phyloP scores from a whole-genome alignment of 2,113 vertebrate genomes.

The Leptodactylus fuscus region DNA sequence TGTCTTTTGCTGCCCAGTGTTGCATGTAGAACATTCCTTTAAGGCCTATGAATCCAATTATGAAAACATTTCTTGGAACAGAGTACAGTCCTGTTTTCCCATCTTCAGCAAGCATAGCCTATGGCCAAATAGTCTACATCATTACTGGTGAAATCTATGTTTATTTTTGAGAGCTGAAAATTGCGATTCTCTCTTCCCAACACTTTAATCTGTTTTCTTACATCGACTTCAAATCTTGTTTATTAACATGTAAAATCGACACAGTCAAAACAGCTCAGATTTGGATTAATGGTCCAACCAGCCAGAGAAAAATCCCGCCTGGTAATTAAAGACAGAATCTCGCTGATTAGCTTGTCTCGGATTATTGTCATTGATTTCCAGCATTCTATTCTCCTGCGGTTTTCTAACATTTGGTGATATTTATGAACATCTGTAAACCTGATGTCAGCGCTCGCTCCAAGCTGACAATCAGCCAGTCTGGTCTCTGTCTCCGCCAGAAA shows the following conservation, averaged over 20 bases:
- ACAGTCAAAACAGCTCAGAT: conserved; percentile 62
- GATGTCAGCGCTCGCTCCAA: conserved; percentile 72
- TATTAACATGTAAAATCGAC: conserved; percentile 63
- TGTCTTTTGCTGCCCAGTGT: conserved; percentile 25
- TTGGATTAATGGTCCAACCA: conserved; percentile 49
- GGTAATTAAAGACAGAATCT: conserved; percentile 30
- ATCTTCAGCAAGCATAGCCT: conserved; percentile 30
- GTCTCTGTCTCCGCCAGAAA: conserved; percentile 68
- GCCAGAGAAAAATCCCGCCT: not conserved
- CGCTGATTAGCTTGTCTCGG: conserved; percentile 22
- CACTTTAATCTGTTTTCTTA: conserved; percentile 61
- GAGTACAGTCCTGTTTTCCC: conserved; percentile 40
- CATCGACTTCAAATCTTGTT: conserved; percentile 67
- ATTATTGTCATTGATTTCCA: conserved; percentile 39
- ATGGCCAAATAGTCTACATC: conserved; percentile 48
- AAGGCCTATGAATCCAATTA: conserved; percentile 28
- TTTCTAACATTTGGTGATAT: conserved; percentile 69
- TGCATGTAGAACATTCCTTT: conserved; percentile 1
- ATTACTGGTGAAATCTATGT: conserved; percentile 49
- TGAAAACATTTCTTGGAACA: conserved; percentile 49
- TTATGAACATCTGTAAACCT: conserved; percentile 79
- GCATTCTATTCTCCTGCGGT: conserved; percentile 45
- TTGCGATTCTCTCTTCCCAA: conserved; percentile 40
- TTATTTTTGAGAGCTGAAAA: conserved; percentile 52
- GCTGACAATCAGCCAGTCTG: conserved; percentile 74